Evolutionary conservation across 2,888 invertebrate species (phyloP).

Genomic region (Schrankia costaestrigalis): DNA sequence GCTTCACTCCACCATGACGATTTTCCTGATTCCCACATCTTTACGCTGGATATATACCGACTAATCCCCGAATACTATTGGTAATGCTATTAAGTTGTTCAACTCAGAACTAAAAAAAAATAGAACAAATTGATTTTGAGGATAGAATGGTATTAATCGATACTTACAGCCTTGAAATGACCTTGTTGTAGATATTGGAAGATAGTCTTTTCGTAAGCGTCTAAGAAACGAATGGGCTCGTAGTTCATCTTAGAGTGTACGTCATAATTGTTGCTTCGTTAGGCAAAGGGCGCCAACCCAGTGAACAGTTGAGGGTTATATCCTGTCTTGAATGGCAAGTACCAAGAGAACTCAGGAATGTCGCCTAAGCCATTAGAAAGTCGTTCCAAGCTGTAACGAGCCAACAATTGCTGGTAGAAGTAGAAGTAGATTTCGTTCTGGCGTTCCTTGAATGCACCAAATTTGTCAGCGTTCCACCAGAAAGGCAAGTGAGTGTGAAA

Average conservation of each 20-base stretch:
- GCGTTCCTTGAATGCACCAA: conserved; percentile 71
- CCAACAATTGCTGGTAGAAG: conserved; percentile 84
- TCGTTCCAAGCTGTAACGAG: conserved; percentile 86
- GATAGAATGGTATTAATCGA: too few species aligned
- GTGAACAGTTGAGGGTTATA: conserved; percentile 46
- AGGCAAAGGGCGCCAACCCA: conserved; percentile 71
- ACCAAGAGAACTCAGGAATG: conserved; percentile 83
- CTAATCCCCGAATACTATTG: too few species aligned
- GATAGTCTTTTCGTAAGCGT: conserved; percentile 79
- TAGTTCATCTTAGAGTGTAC: conserved; percentile 71
- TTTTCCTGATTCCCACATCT: too few species aligned
- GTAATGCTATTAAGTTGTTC: too few species aligned
- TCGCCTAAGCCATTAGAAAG: conserved; percentile 82
- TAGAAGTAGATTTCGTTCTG: conserved; percentile 84
- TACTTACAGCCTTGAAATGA: conserved; percentile 80
- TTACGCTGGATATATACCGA: too few species aligned
- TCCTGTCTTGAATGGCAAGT: conserved; percentile 74
- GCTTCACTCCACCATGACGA: too few species aligned
- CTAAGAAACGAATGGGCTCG: conserved; percentile 77
- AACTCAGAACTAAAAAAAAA: too few species aligned
- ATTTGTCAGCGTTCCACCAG: conserved; percentile 80
- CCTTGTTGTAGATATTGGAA: conserved; percentile 75
- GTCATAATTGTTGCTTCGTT: conserved; percentile 81
- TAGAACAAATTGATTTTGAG: too few species aligned
- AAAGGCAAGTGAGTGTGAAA: conserved; percentile 83